Base-by-base conservation (phyloP, 2,797 vertebrate species). In the Nannoperca australis region DNA sequence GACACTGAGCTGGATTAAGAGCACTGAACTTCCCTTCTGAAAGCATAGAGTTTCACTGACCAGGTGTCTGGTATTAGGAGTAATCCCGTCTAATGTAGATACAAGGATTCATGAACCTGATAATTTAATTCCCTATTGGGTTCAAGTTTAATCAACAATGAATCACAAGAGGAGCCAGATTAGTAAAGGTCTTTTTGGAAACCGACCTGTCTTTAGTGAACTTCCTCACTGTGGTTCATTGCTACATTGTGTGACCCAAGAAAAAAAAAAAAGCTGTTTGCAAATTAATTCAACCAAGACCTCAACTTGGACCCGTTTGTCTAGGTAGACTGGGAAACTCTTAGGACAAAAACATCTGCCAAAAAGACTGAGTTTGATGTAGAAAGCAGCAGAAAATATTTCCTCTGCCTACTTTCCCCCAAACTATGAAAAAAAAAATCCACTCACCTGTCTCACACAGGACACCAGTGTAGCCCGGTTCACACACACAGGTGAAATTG, bases 361-460 rank as follows among this genome's bases (percentile, higher is more conserved):
- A 88, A 73, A 60, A 90, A 60, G 64, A 83, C 84, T 77, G 74
- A 79, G 72, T 78, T 79, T 85, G 87, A 93, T 91, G 87, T 76
- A 79, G 79, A 91, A 91, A 93, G 85, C 91, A 90, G 90, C 76
- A 79, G 81, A 89, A 76, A 79, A 64, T 77, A 76, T 81, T 83
- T 88, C 83, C 90, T 84, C 72, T 20, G 62, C 88, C 85, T 67
- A 83, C 85, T 79, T 78, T 80, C 40, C 82, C 59, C 42, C 3
- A 7, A 72, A 63, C 55, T 68, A 73, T 82, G 59, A 82, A 76
- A 17, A 68, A 76, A 17, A 68, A 30, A 54, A 20, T 42, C 24
- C 53, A 34, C 93, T 95, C 92, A 96, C 95, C 95, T 94, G 93
- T 95, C 84, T 95, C 95, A 86, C 95, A 96, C 80, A 94, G 88